Evolutionary conservation across 1,140 invertebrate species (phyloP), one percentile per base, ranked within the genome.

Genomic region (Cydia pomonella): DNA sequence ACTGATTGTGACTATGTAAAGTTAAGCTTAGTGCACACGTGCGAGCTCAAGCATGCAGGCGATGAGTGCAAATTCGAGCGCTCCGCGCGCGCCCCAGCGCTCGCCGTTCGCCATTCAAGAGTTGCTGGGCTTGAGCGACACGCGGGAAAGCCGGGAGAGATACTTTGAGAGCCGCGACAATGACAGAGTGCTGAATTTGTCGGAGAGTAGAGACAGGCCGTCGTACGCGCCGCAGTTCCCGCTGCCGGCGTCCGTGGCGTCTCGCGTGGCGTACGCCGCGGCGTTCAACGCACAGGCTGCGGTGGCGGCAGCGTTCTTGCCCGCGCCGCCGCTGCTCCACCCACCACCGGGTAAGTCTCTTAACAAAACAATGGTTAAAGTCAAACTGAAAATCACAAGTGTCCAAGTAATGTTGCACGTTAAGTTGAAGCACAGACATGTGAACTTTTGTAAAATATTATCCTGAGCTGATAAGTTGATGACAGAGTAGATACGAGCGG

Each of bases 21-120:
- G 75, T 77, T 63, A 75, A 53, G 76, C 73, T 47, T 71, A 27
- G 69, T 41, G 69, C 64, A 78, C 71, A 79, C 73, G 44, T 73
- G 71, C 50, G 44, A 13, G 62, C 77, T 72, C 74, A 73, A 59
- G 53, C n/a, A 92, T 92, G 93, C 92, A 89, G 86, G 88, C 91
- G 77, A 92, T 91, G 90, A 91, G 89, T 83, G 86, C 87, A 59
- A 88, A 86, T 79, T 78, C 87, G 75, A 80, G 88, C 77, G 87
- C 82, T 84, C 86, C 92, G 63, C 82, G 90, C 6, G 87, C 92
- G 94, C 97, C 97, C 79, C 97, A 98, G 92, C 94, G 97, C 81
- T 97, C 97, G 78, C 97, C 97, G 18, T 98, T 98, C 93, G 97
- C 97, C 79, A 98, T 98, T 86, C 97, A 98, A 91, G 97, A 98